A percentile compares a stretch with the other conserved stretches of the same genome.
These are phyloP conservation scores for Myrmecobius fasciatus DNA, from an alignment of 2,113 vertebrate genomes.

Conservation along the genomic window DNA sequence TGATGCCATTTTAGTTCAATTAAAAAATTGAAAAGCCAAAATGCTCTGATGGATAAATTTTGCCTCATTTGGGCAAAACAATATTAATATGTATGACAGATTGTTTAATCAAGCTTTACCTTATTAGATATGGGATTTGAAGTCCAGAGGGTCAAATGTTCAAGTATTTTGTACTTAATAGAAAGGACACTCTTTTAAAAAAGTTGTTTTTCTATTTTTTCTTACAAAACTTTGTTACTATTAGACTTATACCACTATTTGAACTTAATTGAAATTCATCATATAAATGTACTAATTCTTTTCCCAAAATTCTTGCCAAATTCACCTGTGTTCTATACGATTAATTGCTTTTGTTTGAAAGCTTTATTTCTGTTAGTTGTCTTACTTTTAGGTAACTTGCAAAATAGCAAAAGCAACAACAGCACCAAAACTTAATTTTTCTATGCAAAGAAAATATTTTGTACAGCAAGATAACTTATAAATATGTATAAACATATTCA, in stretches of 20 bases:
- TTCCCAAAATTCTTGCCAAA: background rate
- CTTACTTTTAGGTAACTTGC: background rate
- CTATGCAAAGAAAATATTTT: background rate
- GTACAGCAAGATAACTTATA: no score
- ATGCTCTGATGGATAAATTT: background rate
- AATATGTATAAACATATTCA: no score
- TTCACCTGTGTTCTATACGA: fast-evolving
- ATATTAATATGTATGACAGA: background rate
- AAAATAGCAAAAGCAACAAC: background rate
- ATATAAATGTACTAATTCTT: background rate
- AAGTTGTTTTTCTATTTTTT: background rate
- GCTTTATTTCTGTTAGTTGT: background rate
- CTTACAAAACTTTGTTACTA: background rate
- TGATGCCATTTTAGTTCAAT: background rate
- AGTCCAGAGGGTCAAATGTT: background rate
- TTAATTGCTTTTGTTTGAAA: background rate
- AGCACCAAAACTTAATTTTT: background rate
- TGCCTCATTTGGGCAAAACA: background rate
- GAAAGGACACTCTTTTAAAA: background rate
- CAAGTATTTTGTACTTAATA: background rate
- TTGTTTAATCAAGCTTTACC: background rate
- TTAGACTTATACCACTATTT: background rate
- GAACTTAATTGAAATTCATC: background rate
- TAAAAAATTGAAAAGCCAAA: background rate
- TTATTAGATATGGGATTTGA: background rate